phyloP scores from a whole-genome alignment of 2,888 invertebrate species.

The Gryllus longicercus region DNA sequence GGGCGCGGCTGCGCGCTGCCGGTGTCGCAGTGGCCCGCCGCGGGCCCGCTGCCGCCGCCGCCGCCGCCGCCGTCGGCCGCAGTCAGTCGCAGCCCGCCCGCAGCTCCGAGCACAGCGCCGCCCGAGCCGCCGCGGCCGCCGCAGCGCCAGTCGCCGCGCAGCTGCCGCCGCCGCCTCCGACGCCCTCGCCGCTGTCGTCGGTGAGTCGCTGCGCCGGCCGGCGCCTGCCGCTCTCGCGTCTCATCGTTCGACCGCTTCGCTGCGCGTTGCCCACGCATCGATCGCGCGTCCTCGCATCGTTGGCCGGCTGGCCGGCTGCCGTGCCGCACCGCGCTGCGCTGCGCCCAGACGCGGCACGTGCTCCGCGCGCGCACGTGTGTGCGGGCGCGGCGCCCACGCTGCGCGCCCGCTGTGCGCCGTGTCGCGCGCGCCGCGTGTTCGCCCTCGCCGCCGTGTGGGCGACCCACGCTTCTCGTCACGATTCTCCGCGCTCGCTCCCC shows the following conservation, averaged over 20 bases:
- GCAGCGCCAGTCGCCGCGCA: background rate
- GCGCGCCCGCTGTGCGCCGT: background rate
- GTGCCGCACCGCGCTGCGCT: background rate
- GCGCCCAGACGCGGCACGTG: background rate
- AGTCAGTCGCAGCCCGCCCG: constrained; percentile 17
- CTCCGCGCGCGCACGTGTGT: background rate
- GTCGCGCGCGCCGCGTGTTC: background rate
- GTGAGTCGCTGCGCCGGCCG: background rate
- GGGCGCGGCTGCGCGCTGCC: constrained; percentile 17
- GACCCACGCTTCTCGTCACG: background rate
- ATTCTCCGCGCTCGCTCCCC: background rate
- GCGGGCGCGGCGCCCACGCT: background rate
- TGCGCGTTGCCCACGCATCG: background rate
- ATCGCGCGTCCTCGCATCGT: background rate
- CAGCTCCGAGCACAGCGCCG: constrained; percentile 9
- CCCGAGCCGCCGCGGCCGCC: background rate
- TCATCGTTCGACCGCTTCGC: background rate
- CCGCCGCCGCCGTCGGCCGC: constrained; percentile 1
- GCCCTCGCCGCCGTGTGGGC: background rate
- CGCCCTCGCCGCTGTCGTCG: background rate
- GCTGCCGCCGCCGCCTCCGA: background rate
- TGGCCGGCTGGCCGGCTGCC: background rate
- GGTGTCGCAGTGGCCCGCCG: constrained; percentile 17
- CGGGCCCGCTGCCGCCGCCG: constrained; percentile 4
- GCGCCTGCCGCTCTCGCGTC: background rate